Evolutionary conservation across 2,797 vertebrate species (phyloP).

Genomic region (Malacoctenus gilli): DNA sequence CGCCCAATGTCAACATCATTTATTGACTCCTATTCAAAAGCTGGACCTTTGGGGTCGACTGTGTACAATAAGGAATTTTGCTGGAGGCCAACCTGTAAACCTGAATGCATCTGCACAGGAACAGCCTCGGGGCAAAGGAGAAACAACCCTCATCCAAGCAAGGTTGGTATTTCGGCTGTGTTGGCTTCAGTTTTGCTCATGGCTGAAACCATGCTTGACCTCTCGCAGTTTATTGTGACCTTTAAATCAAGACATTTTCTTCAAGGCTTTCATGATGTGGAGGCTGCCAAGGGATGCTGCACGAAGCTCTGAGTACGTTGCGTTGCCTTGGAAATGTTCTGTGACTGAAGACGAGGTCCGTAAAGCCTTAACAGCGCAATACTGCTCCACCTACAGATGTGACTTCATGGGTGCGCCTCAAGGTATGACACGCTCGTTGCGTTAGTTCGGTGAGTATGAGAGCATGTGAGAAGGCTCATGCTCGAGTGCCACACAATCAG

Average conservation of each 20-base stretch:
- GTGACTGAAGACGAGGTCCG: constrained; percentile 64
- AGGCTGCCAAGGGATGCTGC: constrained; percentile 61
- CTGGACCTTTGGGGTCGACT: constrained; percentile 71
- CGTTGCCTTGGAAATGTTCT: constrained; percentile 55
- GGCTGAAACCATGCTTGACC: constrained; percentile 33
- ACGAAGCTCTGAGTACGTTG: constrained; percentile 29
- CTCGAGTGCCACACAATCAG: not conserved
- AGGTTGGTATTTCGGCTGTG: constrained; percentile 68
- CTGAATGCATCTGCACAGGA: constrained; percentile 63
- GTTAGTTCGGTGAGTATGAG: constrained; percentile 2
- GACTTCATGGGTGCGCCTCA: constrained; percentile 79
- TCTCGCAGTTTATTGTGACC: constrained; percentile 29
- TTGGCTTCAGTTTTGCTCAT: constrained; percentile 31
- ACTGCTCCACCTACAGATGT: constrained; percentile 76
- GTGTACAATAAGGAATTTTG: constrained; percentile 80
- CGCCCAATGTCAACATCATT: constrained; percentile 66
- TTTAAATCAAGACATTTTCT: constrained; percentile 41
- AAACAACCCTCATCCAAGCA: constrained; percentile 74
- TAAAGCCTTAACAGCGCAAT: constrained; percentile 76
- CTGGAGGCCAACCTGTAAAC: constrained; percentile 78
- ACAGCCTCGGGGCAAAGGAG: constrained; percentile 66
- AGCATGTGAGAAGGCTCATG: constrained; percentile 3
- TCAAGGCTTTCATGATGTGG: constrained; percentile 79
- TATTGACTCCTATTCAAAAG: constrained; percentile 68
- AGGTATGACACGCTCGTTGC: constrained; percentile 63